Percentiles rank a stretch among this genome's conserved stretches.
phyloP scores from a whole-genome alignment of 2,888 invertebrate species.

The Monoplex corrugatus region DNA sequence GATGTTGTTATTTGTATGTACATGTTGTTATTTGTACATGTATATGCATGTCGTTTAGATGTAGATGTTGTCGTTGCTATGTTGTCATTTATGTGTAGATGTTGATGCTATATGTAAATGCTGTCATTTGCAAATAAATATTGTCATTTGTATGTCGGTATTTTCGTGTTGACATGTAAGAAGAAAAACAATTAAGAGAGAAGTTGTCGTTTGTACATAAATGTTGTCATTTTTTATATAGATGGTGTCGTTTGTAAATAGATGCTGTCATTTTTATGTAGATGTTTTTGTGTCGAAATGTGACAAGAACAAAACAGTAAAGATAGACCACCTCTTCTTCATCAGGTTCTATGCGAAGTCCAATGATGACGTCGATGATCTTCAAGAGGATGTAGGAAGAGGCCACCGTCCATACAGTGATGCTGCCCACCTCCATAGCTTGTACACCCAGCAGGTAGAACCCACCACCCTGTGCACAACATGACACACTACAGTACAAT shows the following conservation, averaged over 20 bases:
- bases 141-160: too few relatives aligned
- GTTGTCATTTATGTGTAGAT: too few relatives aligned
- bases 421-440: constrained; percentile 87
- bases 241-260: too few relatives aligned
- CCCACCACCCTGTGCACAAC: constrained; percentile 86
- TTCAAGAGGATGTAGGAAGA: constrained; percentile 87
- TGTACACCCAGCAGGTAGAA: constrained; percentile 93
- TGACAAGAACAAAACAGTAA: neutral
- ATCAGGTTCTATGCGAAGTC: constrained; percentile 90
- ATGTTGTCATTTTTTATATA: neutral
- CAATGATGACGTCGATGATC: constrained; percentile 71
- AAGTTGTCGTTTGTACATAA: neutral
- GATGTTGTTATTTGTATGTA: too few relatives aligned
- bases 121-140: too few relatives aligned
- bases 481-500: too few relatives aligned
- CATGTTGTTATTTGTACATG: too few relatives aligned
- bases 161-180: neutral
- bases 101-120: too few relatives aligned
- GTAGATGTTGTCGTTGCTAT: too few relatives aligned
- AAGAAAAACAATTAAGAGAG: neutral
- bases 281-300: neutral
- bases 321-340: constrained; percentile 86
- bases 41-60: too few relatives aligned
- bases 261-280: too few relatives aligned
- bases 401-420: constrained; percentile 88